A percentile compares a stretch with the other conserved stretches of the same genome.
Evolutionary conservation across 1,140 invertebrate genomes (phyloP).

Genomic region (Bombus consobrinus): DNA sequence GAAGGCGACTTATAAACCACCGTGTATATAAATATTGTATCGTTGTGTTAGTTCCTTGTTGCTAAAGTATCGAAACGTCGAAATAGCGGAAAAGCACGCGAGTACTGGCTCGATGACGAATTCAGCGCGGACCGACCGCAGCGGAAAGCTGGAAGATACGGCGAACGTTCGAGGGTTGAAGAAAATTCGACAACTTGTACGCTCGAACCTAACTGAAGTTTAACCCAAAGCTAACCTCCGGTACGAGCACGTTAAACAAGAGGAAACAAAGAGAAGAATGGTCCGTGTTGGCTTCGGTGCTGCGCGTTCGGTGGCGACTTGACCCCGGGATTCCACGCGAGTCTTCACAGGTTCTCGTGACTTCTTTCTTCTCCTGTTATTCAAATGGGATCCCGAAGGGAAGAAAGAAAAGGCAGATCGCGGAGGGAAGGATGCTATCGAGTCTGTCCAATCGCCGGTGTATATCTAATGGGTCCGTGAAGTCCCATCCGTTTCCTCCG

Average conservation of each 20-base stretch:
- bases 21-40: too few relatives aligned
- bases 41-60: too few relatives aligned
- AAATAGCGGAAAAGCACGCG: too few relatives aligned
- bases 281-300: neutral
- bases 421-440: conserved; percentile 62
- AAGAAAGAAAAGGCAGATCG: conserved; percentile 40
- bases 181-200: too few relatives aligned
- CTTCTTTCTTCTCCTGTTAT: conserved; percentile 61
- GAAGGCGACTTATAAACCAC: too few relatives aligned
- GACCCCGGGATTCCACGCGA: conserved; percentile 50
- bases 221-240: neutral
- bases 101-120: too few relatives aligned
- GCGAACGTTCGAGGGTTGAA: too few relatives aligned
- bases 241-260: neutral
- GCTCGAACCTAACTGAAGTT: too few relatives aligned
- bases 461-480: conserved; percentile 59
- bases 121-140: too few relatives aligned
- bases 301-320: conserved; percentile 1
- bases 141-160: too few relatives aligned
- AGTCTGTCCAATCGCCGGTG: conserved; percentile 55
- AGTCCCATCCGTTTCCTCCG: conserved; percentile 12
- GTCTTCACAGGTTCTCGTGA: conserved; percentile 51
- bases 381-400: conserved; percentile 54
- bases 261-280: neutral
- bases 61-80: too few relatives aligned